phyloP scores from a whole-genome alignment of 2,888 invertebrate species.

The Drosophila falleni region DNA sequence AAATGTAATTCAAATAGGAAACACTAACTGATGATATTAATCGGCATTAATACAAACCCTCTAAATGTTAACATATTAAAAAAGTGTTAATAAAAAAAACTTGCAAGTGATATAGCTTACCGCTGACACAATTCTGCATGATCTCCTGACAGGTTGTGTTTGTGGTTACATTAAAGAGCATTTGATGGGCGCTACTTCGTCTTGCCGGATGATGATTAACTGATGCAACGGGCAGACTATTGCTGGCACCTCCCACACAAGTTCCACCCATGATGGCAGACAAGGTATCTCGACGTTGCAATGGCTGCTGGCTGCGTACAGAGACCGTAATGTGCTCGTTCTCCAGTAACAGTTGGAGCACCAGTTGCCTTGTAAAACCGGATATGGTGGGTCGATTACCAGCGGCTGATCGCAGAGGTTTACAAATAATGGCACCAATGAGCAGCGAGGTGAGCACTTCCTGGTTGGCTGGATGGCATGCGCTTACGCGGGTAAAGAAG shows the following conservation, averaged over 20 bases:
- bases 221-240: constrained; percentile 73
- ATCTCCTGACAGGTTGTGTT: constrained; percentile 91
- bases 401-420: constrained; percentile 51
- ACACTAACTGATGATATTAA: too few species aligned
- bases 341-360: constrained; percentile 94
- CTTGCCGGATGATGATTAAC: constrained; percentile 88
- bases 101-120: constrained; percentile 58
- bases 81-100: not conserved
- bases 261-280: constrained; percentile 62
- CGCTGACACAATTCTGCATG: constrained; percentile 88
- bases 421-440: constrained; percentile 81
- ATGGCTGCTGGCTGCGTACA: constrained; percentile 86
- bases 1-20: too few species aligned
- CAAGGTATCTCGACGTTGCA: constrained; percentile 81
- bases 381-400: constrained; percentile 87
- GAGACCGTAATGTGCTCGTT: constrained; percentile 93
- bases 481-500: constrained; percentile 93
- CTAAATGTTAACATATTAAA: too few species aligned
- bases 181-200: constrained; percentile 90
- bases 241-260: constrained; percentile 44
- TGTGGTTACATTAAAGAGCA: constrained; percentile 90
- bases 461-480: constrained; percentile 94
- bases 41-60: too few species aligned
- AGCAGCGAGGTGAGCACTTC: constrained; percentile 92
- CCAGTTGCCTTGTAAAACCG: constrained; percentile 94